These are phyloP conservation scores for Idaea dimidiata DNA, from an alignment of 2,888 invertebrate species.

Conservation along the genomic window DNA sequence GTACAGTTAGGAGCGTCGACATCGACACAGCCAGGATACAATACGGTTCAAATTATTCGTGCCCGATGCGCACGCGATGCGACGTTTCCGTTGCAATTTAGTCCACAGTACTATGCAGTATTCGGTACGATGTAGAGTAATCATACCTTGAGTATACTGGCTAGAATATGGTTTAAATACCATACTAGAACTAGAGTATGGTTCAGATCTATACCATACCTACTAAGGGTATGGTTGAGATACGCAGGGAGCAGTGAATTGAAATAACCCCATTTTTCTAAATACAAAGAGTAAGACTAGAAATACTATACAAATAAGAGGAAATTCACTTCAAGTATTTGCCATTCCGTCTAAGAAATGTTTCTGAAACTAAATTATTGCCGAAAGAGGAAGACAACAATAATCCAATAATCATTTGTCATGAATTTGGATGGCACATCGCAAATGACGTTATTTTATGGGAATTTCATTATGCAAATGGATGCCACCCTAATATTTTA, in stretches of 20 bases:
- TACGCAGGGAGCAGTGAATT: too few species aligned
- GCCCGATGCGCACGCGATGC: constrained; percentile 36
- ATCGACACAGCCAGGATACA: constrained; percentile 49
- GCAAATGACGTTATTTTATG: constrained; percentile 1
- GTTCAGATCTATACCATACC: too few species aligned
- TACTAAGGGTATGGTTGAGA: too few species aligned
- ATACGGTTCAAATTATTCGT: constrained; percentile 55
- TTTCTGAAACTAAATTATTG: neutral
- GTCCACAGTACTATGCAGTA: neutral
- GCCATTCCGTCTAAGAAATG: neutral
- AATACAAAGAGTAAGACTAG: too few species aligned
- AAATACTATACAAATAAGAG: too few species aligned
- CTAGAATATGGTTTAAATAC: too few species aligned
- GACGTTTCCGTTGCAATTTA: constrained; percentile 46
- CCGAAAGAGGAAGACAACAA: neutral
- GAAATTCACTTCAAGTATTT: neutral
- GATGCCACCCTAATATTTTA: neutral
- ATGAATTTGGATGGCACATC: neutral
- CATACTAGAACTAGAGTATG: too few species aligned
- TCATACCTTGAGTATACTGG: too few species aligned
- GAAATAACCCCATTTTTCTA: too few species aligned
- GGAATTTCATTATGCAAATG: neutral
- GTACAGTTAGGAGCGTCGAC: constrained; percentile 38
- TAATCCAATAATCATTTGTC: neutral
- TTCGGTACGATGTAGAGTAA: too few species aligned